Conservation (phyloP, 2,797 vertebrate species). For the Anas capensis region DNA sequence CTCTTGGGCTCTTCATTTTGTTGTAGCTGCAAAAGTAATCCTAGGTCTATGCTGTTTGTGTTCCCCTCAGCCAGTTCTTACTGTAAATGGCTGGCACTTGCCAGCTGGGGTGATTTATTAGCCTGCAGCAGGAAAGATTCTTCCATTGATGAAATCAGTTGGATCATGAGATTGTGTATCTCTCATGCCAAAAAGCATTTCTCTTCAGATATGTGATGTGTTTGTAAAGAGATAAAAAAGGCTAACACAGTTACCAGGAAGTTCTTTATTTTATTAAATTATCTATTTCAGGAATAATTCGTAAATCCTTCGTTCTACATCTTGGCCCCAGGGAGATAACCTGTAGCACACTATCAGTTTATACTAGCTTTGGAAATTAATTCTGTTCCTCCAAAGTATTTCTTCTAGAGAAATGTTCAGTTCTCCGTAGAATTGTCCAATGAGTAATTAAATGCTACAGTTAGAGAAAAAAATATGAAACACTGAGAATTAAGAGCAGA, state of each 20-base stretch:
- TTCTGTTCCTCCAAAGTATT: not conserved
- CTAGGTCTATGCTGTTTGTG: not conserved
- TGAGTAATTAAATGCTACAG: not conserved
- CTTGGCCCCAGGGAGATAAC: not conserved
- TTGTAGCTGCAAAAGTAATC: not conserved
- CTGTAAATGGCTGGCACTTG: conserved; percentile 11
- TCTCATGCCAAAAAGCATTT: not conserved
- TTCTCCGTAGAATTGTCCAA: not conserved
- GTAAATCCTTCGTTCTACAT: not conserved
- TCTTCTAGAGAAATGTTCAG: not conserved
- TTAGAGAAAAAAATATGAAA: conserved; percentile 5
- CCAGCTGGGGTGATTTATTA: conserved; percentile 36
- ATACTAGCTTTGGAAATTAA: not conserved
- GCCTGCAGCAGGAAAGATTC: not conserved
- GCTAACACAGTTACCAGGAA: not conserved
- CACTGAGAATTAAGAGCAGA: conserved; percentile 3
- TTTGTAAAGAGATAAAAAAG: not conserved
- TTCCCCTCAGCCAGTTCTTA: not conserved
- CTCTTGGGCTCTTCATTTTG: not conserved
- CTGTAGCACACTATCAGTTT: not conserved
- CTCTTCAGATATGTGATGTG: not conserved
- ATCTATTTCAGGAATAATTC: not conserved
- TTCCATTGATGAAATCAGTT: conserved; percentile 23
- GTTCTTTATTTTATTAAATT: conserved; percentile 11
- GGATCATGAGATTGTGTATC: not conserved